Percentiles rank a stretch among this genome's conserved stretches.
phyloP scores from a whole-genome alignment of 2,113 vertebrate species.

The Sardina pilchardus region DNA sequence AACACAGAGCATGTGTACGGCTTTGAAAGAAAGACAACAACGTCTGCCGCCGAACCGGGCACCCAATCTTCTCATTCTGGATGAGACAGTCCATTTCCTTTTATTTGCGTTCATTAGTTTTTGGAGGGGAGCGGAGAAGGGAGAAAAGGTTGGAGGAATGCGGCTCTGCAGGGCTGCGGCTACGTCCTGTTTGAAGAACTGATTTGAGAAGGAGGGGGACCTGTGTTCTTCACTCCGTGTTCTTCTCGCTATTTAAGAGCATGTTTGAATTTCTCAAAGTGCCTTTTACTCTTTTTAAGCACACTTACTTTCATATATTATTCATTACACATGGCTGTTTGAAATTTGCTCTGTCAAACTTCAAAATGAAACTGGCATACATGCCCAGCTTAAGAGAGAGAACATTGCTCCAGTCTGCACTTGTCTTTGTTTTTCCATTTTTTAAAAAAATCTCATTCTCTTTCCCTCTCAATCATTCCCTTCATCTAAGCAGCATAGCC shows the following conservation, averaged over 20 bases:
- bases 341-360: not conserved
- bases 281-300: not conserved
- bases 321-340: not conserved
- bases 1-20: slow-evolving; percentile 57
- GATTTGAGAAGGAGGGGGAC: not conserved
- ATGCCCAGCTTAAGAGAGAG: not conserved
- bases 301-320: not conserved
- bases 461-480: not conserved
- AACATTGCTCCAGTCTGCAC: not conserved
- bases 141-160: not conserved
- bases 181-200: slow-evolving; percentile 9
- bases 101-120: slow-evolving; percentile 52
- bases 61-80: slow-evolving; percentile 48
- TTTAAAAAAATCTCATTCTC: not conserved
- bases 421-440: not conserved
- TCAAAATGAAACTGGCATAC: not conserved
- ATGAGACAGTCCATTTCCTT: slow-evolving; percentile 56
- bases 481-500: not conserved
- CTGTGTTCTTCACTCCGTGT: not conserved
- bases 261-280: not conserved
- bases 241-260: not conserved
- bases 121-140: not conserved
- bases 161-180: slow-evolving; percentile 46
- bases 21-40: slow-evolving; percentile 61
- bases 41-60: slow-evolving; percentile 35